Evolutionary conservation across 1,140 invertebrate species (phyloP), one percentile per base, ranked within the genome.

Genomic region (Elymnias hypermnestra): DNA sequence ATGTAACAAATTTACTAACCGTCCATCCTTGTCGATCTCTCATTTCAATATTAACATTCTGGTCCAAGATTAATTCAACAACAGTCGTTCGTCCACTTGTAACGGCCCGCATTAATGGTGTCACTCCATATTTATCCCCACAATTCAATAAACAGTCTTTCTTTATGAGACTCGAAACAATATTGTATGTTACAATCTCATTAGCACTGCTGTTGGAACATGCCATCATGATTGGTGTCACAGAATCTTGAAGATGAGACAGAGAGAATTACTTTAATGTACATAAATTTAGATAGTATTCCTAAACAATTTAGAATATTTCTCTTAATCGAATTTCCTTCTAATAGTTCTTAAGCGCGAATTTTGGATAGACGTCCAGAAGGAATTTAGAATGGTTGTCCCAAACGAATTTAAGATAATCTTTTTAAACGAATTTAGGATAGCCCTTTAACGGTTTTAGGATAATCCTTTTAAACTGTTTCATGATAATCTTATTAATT

Each of bases 81-180:
- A 89, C 83, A 38, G 77, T 63, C 5, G 45, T 29, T 39, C 77
- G 66, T 23, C 87, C 78, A 12, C 63, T 68, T 33, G 67, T 73
- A 19, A 86, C 82, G 10, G 89, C 87, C 39, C 72, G 77, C 88
- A 90, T 91, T 4, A 91, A 57, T 15, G 89, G 67, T 23, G 87
- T 90, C 56, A 87, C 81, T 8, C 88, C 79, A 49, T 79, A 75
- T 43, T 69, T 82, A 23, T 87, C 83, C 2, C 77, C 78, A 38
- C 83, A 54, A 51, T 87, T 87, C 1, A 87, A 48, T n/a, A 72
- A 47, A 17, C 66, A 68, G 3, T 57, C 55, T 19, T 69, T 71
- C 3, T 74, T 53, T 37, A 86, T 56, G 7, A 87, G 48, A 35
- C 45, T 57, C 0, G 29, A 56, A 1, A 86, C 66, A 40, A 84